Conservation (phyloP, 2,797 vertebrate genomes). For the Spea hammondii region DNA sequence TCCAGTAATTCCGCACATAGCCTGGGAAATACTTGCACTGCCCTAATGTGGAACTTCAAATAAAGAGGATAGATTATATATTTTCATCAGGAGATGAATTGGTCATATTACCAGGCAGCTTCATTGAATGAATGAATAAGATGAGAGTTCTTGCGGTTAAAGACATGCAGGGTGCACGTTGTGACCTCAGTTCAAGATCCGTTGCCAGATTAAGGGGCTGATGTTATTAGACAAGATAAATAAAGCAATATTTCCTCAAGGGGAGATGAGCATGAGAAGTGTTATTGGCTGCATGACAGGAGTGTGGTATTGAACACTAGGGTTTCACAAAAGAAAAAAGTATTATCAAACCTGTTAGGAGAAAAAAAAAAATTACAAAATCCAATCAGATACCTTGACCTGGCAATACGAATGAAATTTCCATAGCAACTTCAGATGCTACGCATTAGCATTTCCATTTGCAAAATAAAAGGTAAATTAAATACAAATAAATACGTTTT, state of each 20-base stretch:
- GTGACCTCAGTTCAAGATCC: conserved; percentile 29
- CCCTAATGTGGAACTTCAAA: conserved; percentile 23
- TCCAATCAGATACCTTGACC: too few relatives aligned
- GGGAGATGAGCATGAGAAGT: background rate
- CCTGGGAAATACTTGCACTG: conserved; percentile 2
- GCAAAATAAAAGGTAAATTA: too few relatives aligned
- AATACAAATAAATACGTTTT: too few relatives aligned
- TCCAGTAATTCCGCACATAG: conserved; percentile 2
- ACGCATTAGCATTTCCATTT: too few relatives aligned
- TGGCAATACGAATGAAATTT: too few relatives aligned
- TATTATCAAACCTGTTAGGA: too few relatives aligned
- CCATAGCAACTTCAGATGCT: too few relatives aligned
- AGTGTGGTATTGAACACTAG: background rate
- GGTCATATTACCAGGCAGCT: conserved; percentile 31
- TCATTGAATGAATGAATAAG: conserved; percentile 14
- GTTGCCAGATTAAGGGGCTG: background rate
- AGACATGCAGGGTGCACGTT: conserved; percentile 17
- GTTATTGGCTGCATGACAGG: background rate
- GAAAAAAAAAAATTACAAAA: too few relatives aligned
- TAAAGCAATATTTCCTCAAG: conserved; percentile 4
- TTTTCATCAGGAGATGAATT: conserved; percentile 43
- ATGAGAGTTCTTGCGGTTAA: conserved; percentile 11
- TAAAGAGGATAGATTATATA: conserved; percentile 36
- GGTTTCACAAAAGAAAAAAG: too few relatives aligned
- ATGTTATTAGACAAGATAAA: background rate